These are phyloP conservation scores for Volucella zonaria DNA, from an alignment of 2,888 invertebrate species.

Conservation along the genomic window DNA sequence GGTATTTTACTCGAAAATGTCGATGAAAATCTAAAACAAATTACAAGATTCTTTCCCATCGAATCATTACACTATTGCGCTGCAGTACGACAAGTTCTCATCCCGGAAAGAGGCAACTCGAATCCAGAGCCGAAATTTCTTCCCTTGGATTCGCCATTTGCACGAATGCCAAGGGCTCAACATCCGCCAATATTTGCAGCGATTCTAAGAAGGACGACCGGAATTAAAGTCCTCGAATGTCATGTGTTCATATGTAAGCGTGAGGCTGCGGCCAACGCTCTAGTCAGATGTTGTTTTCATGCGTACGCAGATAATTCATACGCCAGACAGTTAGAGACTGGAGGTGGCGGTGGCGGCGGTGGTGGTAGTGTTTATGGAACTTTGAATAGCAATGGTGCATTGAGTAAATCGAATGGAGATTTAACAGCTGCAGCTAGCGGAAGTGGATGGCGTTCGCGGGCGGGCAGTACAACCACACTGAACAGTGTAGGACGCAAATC, in stretches of 20 bases:
- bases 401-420: slow-evolving; percentile 82
- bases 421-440: slow-evolving; percentile 78
- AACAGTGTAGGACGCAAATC: slow-evolving; percentile 84
- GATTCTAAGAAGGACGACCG: slow-evolving; percentile 96
- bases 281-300: slow-evolving; percentile 98
- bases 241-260: slow-evolving; percentile 99
- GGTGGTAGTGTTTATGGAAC: slow-evolving; percentile 84
- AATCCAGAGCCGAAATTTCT: slow-evolving; percentile 92
- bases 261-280: slow-evolving; percentile 97
- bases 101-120: slow-evolving; percentile 86
- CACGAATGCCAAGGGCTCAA: slow-evolving; percentile 93
- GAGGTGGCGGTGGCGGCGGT: slow-evolving; percentile 83
- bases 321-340: slow-evolving; percentile 90
- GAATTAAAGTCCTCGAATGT: slow-evolving; percentile 98
- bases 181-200: slow-evolving; percentile 99
- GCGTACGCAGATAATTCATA: slow-evolving; percentile 98
- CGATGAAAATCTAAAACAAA: slow-evolving; percentile 96
- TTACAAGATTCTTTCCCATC: slow-evolving; percentile 97
- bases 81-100: slow-evolving; percentile 93
- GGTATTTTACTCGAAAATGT: slow-evolving; percentile 97
- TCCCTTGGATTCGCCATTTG: slow-evolving; percentile 97
- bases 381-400: slow-evolving; percentile 81
- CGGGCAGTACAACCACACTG: slow-evolving; percentile 85
- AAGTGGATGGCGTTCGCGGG: slow-evolving; percentile 84
- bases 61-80: slow-evolving; percentile 98